Conservation (phyloP, 2,888 invertebrate genomes). For the Chaitophorus viminalis region DNA sequence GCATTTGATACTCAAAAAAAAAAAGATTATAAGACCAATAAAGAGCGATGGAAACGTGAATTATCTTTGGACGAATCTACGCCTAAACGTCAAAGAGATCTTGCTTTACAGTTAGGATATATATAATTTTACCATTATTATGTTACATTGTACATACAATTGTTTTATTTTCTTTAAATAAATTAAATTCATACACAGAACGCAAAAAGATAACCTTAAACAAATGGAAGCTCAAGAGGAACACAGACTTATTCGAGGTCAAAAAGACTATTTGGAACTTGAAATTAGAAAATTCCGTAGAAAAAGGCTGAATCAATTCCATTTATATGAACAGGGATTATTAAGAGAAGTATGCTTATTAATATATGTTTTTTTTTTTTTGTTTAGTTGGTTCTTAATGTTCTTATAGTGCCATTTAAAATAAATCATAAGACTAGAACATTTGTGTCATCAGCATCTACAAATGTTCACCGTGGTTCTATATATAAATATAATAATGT, state of each 20-base stretch:
- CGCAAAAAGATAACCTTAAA: constrained; percentile 91
- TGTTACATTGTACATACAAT: too few relatives aligned
- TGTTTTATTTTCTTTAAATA: not conserved
- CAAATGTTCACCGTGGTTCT: not conserved
- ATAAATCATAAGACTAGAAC: too few relatives aligned
- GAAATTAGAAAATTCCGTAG: constrained; percentile 92
- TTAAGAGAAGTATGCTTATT: constrained; percentile 78
- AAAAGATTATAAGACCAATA: constrained; percentile 95
- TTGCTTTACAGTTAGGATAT: constrained; percentile 80
- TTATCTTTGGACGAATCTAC: constrained; percentile 91
- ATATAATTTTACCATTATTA: not conserved
- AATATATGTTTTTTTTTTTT: not conserved
- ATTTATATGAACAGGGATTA: constrained; percentile 90
- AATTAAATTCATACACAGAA: constrained; percentile 68
- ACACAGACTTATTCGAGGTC: constrained; percentile 84
- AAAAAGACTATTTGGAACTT: constrained; percentile 90
- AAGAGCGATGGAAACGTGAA: constrained; percentile 95
- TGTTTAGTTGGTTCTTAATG: too few relatives aligned
- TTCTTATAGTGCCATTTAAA: not conserved
- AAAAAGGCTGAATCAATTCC: constrained; percentile 86
- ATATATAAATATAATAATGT: too few relatives aligned
- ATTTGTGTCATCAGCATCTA: not conserved
- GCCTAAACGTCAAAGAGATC: constrained; percentile 89
- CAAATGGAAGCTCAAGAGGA: constrained; percentile 92
- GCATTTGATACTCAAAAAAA: constrained; percentile 92